Base-by-base conservation (phyloP, 2,888 invertebrate genomes). In the Meteorus cinctellus region DNA sequence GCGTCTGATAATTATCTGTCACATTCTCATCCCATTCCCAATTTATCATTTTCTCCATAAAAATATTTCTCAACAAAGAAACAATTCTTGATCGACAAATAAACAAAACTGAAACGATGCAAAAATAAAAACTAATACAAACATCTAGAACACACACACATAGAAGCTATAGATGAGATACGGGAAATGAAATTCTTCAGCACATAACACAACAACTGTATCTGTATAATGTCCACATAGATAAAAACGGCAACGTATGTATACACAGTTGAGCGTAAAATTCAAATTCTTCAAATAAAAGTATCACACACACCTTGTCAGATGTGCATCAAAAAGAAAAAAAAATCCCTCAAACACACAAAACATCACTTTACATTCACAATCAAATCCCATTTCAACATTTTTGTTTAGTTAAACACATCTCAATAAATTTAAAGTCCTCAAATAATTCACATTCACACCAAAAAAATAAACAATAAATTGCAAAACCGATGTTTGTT, bases 101-200 rank as follows among this genome's bases (percentile, higher is more conserved):
- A 5, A 4, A 10, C 10, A 41, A 5, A 41, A 41, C 41, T 8
- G 10, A 8, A 41, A 41, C 41, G 6, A 34, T 6, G 6, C 34
- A 6, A 34, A 34, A 41, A 41, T 4, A 41, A 41, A 41, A 41
- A 41, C 6, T 4, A 41, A 41, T 5, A 41, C 3, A 41, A 10
- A 41, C 41, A 41, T 41, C 41, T 34, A 34, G 34, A 34, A 4
- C 34, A 6, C 34, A 3, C 41, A 41, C 41, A 41, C 5, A 41
- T 16, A 5, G 16, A 48, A n/a, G 2, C n/a, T 48, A 48, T 48
- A 3, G 4, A 48, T 16, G 2, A 48, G 65, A 19, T 34, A 31
- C 24, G 36, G 48, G 55, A 72, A 72, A 66, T 72, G 65, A 72
- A 72, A 66, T 72, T 72, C 55, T 71, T 60, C 41, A 41, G 6